These are phyloP conservation scores for Trichomalopsis sarcophagae DNA, from an alignment of 1,140 invertebrate species.

Conservation along the genomic window DNA sequence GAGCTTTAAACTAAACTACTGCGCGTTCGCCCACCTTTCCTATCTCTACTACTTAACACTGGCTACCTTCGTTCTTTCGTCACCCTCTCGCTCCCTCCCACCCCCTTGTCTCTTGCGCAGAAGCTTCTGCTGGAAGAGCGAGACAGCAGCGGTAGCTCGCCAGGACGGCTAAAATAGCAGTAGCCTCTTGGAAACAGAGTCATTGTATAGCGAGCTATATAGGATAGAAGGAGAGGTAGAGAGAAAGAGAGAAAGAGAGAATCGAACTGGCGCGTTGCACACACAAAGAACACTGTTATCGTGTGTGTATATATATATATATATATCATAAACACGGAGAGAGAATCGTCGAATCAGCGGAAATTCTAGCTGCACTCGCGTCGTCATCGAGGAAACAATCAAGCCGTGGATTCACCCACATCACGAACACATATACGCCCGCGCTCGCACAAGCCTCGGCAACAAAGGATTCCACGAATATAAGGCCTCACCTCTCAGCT, in stretches of 20 bases:
- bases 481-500: background rate
- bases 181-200: background rate
- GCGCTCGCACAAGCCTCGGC: background rate
- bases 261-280: background rate
- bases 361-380: background rate
- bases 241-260: background rate
- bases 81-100: slow-evolving; percentile 23
- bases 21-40: background rate
- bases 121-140: background rate
- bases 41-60: background rate
- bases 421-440: too few species aligned
- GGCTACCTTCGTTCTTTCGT: background rate
- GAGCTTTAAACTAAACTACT: background rate
- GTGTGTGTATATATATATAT: background rate
- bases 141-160: background rate
- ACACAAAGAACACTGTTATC: slow-evolving; percentile 1
- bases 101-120: background rate
- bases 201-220: background rate
- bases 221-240: background rate
- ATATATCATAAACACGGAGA: background rate
- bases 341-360: background rate
- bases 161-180: background rate
- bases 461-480: background rate
- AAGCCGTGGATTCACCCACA: too few species aligned
- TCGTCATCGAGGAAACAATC: too few species aligned